Evolutionary conservation across 2,797 vertebrate species (phyloP).

Genomic region (Sphenodon punctatus): DNA sequence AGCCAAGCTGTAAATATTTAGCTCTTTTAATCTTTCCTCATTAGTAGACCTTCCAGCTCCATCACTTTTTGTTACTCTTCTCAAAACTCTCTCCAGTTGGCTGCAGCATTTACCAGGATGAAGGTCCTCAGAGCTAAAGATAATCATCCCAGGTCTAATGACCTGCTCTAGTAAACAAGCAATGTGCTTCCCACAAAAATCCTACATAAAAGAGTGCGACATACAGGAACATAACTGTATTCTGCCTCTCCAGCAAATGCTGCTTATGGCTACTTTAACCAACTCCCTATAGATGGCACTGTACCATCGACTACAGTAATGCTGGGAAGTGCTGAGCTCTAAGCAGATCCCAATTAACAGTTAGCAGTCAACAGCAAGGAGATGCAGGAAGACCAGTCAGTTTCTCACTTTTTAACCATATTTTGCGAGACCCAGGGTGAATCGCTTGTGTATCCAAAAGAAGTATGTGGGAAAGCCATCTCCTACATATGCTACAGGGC

Average conservation of each 20-base stretch:
- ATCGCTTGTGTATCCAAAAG: too few species aligned
- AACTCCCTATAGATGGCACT: slow-evolving; percentile 69
- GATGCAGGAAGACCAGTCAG: background rate
- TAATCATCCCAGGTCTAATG: background rate
- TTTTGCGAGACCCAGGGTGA: too few species aligned
- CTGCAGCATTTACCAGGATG: background rate
- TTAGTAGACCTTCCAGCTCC: background rate
- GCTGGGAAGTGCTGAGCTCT: slow-evolving; percentile 7
- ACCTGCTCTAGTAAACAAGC: accelerated
- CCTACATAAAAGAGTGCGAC: background rate
- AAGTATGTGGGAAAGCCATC: background rate
- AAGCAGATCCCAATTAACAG: background rate
- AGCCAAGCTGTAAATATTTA: background rate
- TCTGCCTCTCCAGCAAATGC: background rate
- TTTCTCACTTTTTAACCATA: background rate
- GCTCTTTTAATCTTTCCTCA: background rate
- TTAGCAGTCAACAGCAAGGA: slow-evolving; percentile 5
- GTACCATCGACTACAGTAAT: slow-evolving; percentile 41
- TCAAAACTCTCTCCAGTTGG: background rate
- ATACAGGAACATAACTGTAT: accelerated
- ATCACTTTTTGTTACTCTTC: background rate
- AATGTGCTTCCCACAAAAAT: background rate
- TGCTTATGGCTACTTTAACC: slow-evolving; percentile 33
- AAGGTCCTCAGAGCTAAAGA: background rate
- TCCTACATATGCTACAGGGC: background rate